Evolutionary conservation across 2,888 invertebrate species (phyloP), one percentile per base, ranked within the genome.

Genomic region (Agonopterix arenella): DNA sequence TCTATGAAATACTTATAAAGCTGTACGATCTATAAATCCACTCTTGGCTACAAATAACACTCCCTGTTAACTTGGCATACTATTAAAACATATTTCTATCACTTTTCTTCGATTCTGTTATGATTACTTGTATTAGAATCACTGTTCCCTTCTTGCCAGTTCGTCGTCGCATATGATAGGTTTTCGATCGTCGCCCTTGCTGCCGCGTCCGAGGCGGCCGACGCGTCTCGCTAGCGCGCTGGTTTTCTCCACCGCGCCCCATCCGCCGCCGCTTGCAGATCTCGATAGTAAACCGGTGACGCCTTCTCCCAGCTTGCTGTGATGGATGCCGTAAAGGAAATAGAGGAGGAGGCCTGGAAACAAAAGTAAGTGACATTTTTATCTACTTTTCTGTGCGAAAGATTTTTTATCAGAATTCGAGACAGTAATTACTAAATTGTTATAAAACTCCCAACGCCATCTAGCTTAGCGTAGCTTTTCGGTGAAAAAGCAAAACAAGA

Each of bases 251-350:
- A 89, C 86, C 0, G 89, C 86, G 0, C 89, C 90, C 89, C 90
- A 89, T 1, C 84, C 80, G 8, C 81, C 79, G 0, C 81, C 84
- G 52, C 85, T 82, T 9, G 69, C 80, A 0, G 84, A 80, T 0
- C 81, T 78, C 0, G 86, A 78, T 3, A 89, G 64, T 1, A 89
- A 70, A 1, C 90, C 88, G 0, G 88, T 79, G 2, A 84, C 84
- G n/a, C 89, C 88, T 53, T 89, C 92, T 40, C 95, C 93, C 61
- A 96, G 92, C 75, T 95, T 95, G 77, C 96, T 96, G 74, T 96
- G 94, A 69, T 95, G 94, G 53, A 96, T 95, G 4, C 96, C 96
- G 73, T 96, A 96, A 1, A 95, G 81, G 80, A 96, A 96, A 75
- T 96, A 96, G 5, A 96, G 92, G 28, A 95, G 81, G 73, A 96